Conservation (phyloP, 2,888 invertebrate genomes). For the Drosophila paramelanica region DNA sequence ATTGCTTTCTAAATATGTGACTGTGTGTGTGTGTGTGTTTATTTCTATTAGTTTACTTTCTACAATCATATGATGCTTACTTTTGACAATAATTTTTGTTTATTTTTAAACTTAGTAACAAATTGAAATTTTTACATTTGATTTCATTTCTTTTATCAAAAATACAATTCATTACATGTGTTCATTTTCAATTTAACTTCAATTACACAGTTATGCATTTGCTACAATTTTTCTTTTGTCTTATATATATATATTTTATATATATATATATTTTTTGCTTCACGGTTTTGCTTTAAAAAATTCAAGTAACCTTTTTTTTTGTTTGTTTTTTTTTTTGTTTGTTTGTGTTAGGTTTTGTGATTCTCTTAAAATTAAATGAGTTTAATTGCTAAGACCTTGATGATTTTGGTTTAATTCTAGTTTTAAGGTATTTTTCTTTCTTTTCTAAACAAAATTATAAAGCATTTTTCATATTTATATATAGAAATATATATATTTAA, state of each 20-base stretch:
- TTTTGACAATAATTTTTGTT: constrained; percentile 24
- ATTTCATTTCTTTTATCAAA: constrained; percentile 58
- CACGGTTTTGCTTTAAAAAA: constrained; percentile 43
- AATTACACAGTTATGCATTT: constrained; percentile 49
- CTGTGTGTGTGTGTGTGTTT: constrained; percentile 16
- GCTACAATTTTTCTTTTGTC: constrained; percentile 26
- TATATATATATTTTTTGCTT: constrained; percentile 20
- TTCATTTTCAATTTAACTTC: constrained; percentile 47
- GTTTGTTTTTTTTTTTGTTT: constrained; percentile 11
- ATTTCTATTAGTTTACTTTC: constrained; percentile 31
- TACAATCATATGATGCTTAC: constrained; percentile 13
- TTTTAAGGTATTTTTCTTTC: constrained; percentile 64
- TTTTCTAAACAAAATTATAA: constrained; percentile 62
- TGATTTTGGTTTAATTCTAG: constrained; percentile 71
- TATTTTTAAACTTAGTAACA: constrained; percentile 51
- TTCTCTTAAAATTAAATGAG: constrained; percentile 56
- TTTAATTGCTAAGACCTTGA: constrained; percentile 72
- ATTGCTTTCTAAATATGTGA: constrained; percentile 41
- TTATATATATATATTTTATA: background rate
- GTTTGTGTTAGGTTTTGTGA: constrained; percentile 16
- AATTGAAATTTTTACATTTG: constrained; percentile 35
- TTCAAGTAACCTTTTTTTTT: constrained; percentile 54
- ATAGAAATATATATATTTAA: constrained; percentile 13
- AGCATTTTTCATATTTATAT: constrained; percentile 61
- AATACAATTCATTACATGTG: constrained; percentile 57